Evolutionary conservation across 2,888 invertebrate species (phyloP), one percentile per base, ranked within the genome.

Genomic region (Drosophila borborema): DNA sequence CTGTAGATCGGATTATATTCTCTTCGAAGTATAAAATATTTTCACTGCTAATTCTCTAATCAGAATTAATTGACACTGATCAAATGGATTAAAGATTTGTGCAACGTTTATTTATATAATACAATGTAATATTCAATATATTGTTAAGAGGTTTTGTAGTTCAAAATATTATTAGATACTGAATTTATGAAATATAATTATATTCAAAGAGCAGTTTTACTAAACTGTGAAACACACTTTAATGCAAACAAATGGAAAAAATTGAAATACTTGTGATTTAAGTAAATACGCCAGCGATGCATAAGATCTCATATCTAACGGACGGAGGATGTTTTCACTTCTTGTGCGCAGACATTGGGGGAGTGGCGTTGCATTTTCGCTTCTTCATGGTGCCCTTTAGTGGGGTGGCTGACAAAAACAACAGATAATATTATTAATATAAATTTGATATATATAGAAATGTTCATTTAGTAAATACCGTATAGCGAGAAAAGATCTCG

Each of bases 331-430:
- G 43, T 12, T 31, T 59, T 66, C 75, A 89, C 67, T 91, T 92
- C 65, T 91, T 92, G 40, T 84, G 82, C 10, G 85, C 80, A 58
- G 90, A 91, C 14, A 91, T 89, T 8, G 91, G 91, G 4, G 92
- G 91, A 12, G 92, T 91, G 38, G 85, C 92, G 64, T 90, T 91
- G 68, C 93, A 92, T 69, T 91, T 93, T 5, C 93, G 90, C 63
- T 93, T 92, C 71, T 93, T 93, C 14, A 91, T 78, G 16, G 92
- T 92, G 59, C 91, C 90, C 77, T 92, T 92, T 6, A 91, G 76
- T 9, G 93, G 93, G 1, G 93, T 93, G 43, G 91, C 92, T 93
- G 38, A 75, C 8, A 6, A 48, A 48, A 20, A 5, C 10, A 14
- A 10, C 58, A 36, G 18, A 41, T 7, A 1, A 41, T 14, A 28